Evolutionary conservation across 2,888 invertebrate genomes (phyloP).

Genomic region (Acleris cristana): DNA sequence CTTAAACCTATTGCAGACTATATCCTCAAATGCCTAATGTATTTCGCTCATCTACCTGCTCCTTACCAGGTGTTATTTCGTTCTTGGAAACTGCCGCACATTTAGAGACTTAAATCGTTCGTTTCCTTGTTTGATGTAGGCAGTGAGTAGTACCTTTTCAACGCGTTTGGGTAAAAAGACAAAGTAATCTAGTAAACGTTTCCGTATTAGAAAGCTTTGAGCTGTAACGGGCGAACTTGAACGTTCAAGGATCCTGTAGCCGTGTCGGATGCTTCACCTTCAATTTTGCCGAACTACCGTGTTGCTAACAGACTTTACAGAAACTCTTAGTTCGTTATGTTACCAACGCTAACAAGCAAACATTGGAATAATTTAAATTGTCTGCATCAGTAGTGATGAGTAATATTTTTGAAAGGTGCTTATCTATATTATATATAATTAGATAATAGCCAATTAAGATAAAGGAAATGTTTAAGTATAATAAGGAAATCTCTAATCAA

Average conservation of each 20-base stretch:
- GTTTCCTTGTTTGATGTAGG: conserved; percentile 23
- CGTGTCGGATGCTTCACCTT: conserved; percentile 35
- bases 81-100: conserved; percentile 37
- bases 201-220: conserved; percentile 41
- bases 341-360: background rate
- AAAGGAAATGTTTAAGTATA: no score
- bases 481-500: no score
- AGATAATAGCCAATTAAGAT: no score
- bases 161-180: conserved; percentile 24
- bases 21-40: conserved; percentile 12
- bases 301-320: conserved; percentile 37
- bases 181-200: conserved; percentile 34
- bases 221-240: conserved; percentile 52
- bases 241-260: conserved; percentile 50
- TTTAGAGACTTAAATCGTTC: conserved; percentile 8
- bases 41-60: conserved; percentile 51
- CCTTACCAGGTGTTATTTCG: conserved; percentile 45
- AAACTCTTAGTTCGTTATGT: background rate
- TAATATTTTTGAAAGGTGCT: no score
- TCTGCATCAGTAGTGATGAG: no score
- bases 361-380: no score
- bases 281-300: conserved; percentile 42
- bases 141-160: conserved; percentile 1
- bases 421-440: no score
- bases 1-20: background rate